Conservation (phyloP, 2,113 vertebrate genomes). For the Catharus bicknelli region DNA sequence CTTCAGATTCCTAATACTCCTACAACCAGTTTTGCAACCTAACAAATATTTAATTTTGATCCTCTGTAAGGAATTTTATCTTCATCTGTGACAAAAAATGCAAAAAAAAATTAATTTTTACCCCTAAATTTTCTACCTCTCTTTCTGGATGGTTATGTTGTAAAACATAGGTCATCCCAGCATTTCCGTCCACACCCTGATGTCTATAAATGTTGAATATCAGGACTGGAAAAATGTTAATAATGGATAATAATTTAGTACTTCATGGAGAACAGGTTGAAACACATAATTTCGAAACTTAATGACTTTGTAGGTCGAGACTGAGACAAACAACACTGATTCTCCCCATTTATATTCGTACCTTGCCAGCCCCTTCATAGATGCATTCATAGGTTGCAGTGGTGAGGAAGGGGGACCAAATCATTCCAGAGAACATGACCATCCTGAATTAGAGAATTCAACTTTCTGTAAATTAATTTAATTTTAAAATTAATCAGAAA, state of each 20-base stretch:
- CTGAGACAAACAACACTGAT: background rate
- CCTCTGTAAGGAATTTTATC: background rate
- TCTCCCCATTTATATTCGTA: background rate
- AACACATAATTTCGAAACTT: slow-evolving; percentile 49
- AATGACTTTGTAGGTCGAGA: slow-evolving; percentile 26
- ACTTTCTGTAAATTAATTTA: background rate
- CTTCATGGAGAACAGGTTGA: slow-evolving; percentile 24
- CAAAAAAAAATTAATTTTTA: background rate
- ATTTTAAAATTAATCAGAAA: background rate
- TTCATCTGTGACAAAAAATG: background rate
- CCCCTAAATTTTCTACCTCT: background rate
- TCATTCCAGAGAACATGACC: background rate
- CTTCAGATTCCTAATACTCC: background rate
- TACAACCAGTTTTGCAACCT: background rate
- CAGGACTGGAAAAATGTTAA: slow-evolving; percentile 26
- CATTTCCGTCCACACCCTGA: background rate
- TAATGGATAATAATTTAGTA: slow-evolving; percentile 28
- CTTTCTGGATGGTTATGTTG: slow-evolving; percentile 3
- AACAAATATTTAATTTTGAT: background rate
- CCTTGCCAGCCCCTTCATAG: background rate
- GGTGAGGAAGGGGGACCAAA: slow-evolving; percentile 3
- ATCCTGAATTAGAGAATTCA: background rate
- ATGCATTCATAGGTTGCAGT: background rate
- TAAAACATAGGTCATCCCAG: background rate
- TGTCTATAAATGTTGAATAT: slow-evolving; percentile 25